phyloP scores from a whole-genome alignment of 2,888 invertebrate genomes.

The Xanthia icteritia region DNA sequence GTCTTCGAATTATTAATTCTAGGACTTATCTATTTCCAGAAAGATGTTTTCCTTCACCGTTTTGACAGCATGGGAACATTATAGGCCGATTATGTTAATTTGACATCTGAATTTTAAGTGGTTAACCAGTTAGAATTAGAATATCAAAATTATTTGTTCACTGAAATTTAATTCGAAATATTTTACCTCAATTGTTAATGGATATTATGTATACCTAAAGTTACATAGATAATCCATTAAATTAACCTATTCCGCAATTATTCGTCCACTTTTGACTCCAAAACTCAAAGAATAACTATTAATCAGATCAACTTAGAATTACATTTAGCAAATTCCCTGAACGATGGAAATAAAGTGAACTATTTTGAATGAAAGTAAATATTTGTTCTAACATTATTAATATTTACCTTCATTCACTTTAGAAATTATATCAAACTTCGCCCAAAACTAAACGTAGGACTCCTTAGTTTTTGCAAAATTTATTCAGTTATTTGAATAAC shows the following conservation, averaged over 20 bases:
- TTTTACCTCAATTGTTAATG: not conserved
- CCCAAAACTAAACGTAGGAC: conserved; percentile 19
- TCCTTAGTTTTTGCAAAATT: conserved; percentile 40
- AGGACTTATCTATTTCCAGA: too few relatives aligned
- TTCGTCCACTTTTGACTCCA: not conserved
- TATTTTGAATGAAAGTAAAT: conserved; percentile 15
- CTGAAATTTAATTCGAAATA: not conserved
- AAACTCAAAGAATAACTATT: not conserved
- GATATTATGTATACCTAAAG: not conserved
- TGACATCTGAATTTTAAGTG: conserved; percentile 13
- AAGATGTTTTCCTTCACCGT: too few relatives aligned
- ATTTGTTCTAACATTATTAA: not conserved
- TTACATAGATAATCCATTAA: too few relatives aligned
- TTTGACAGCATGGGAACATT: too few relatives aligned
- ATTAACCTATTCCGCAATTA: not conserved
- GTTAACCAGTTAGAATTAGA: conserved; percentile 1
- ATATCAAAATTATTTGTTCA: not conserved
- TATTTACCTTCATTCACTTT: conserved; percentile 13
- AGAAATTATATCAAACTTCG: conserved; percentile 19
- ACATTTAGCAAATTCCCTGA: not conserved
- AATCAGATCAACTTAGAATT: not conserved
- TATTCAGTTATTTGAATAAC: conserved; percentile 53
- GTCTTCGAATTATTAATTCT: too few relatives aligned
- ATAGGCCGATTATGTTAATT: not conserved
- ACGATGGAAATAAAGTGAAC: conserved; percentile 2